These are phyloP conservation scores for Aethes cnicana DNA, from an alignment of 2,888 invertebrate genomes.

Conservation along the genomic window DNA sequence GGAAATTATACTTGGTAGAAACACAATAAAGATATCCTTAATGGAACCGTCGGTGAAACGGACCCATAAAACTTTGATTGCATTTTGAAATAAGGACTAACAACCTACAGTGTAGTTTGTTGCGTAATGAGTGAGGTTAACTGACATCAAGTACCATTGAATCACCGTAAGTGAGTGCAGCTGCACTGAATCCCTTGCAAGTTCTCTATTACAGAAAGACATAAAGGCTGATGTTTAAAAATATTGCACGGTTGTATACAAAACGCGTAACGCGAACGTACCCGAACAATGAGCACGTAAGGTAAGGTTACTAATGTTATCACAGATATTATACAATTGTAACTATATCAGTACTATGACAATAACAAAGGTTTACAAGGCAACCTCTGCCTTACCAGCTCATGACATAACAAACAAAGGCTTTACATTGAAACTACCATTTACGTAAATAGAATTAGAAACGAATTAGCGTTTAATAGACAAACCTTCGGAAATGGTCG, in stretches of 20 bases:
- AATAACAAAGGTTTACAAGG: conserved; percentile 4
- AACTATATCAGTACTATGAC: conserved; percentile 14
- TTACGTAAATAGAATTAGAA: not conserved
- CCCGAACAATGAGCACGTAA: conserved; percentile 33
- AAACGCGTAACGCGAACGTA: conserved; percentile 8
- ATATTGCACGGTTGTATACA: conserved; percentile 17
- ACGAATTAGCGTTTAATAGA: not conserved
- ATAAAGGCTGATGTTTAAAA: conserved; percentile 10
- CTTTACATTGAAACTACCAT: not conserved
- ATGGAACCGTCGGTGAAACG: too few relatives aligned
- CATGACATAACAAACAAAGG: conserved; percentile 6
- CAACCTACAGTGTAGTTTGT: conserved; percentile 33
- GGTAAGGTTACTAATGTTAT: conserved; percentile 21
- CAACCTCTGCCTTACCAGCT: not conserved
- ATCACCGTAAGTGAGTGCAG: conserved; percentile 59
- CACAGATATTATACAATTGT: conserved; percentile 21
- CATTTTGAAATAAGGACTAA: not conserved
- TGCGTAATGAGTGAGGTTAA: conserved; percentile 55
- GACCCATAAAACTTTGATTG: not conserved
- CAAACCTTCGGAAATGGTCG: conserved; percentile 75
- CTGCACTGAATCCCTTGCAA: conserved; percentile 41
- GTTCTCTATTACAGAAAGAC: not conserved
- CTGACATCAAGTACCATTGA: conserved; percentile 44
- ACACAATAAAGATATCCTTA: too few relatives aligned
- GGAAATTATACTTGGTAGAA: too few relatives aligned